Base-by-base conservation (phyloP, 1,140 invertebrate genomes). In the Dendrolimus kikuchii region DNA sequence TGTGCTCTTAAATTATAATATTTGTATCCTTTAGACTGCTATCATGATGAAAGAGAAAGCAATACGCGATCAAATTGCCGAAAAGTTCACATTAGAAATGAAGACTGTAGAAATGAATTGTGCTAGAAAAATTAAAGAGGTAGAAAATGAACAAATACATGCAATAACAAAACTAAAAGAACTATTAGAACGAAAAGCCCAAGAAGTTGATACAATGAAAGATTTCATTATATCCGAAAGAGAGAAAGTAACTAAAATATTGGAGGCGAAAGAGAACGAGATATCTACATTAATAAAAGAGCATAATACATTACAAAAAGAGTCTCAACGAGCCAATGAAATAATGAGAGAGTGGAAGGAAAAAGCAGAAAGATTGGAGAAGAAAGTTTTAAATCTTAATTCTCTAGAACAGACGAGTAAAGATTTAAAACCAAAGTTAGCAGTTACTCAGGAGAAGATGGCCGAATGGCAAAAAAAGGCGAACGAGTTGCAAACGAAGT, bases 1-100 rank as follows among this genome's bases (percentile, higher is more conserved):
- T 23, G 1, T 23, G 23, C 23, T 23, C 3, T 23, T 23, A 23
- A 23, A 23, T 23, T 23, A 23, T 23, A 23, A 23, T 23, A 23
- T 23, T 23, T 23, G 23, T 23, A 23, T 23, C 23, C 23, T 23
- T 23, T 62, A 86, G 84, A 83, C 80, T 38, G 73, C 71, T 2
- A 55, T 86, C 5, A 81, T 83, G 77, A 75, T 87, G 73, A 82
- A 86, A 65, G 81, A 88, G 48, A 89, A 88, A 51, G 81, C 76
- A 0, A 89, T 90, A 61, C 70, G 89, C 5, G 88, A 90, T 46
- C 89, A 90, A 61, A 89, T 90, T 73, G 89, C 89, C 0, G 88
- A 89, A 62, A 85, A 90, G 23, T 90, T 90, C 69, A 89, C 89
- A 0, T 46, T 82, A 23, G 88, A 90, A 74, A 81, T 90, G 49